A percentile compares a stretch with the other conserved stretches of the same genome.
These are phyloP conservation scores for Beris chalybata DNA, from an alignment of 2,888 invertebrate genomes.

Conservation along the genomic window DNA sequence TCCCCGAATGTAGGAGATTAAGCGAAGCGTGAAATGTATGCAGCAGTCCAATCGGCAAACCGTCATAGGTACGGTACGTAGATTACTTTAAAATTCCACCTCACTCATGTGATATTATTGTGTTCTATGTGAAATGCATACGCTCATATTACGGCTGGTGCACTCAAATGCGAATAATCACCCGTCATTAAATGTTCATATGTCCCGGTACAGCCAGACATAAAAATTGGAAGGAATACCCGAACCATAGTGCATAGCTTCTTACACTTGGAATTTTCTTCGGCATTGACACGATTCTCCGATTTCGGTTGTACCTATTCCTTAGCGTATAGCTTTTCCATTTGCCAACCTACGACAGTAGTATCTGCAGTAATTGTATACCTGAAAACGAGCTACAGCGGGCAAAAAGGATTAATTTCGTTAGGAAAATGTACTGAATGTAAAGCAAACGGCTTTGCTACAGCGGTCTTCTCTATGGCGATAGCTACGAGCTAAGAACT, in stretches of 20 bases:
- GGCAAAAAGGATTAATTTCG: slow-evolving; percentile 18
- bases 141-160: too few relatives aligned
- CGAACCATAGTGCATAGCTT: not conserved
- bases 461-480: not conserved
- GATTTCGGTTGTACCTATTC: slow-evolving; percentile 2
- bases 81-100: too few relatives aligned
- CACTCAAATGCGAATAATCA: too few relatives aligned
- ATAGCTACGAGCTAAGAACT: too few relatives aligned
- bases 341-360: not conserved
- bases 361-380: slow-evolving; percentile 12
- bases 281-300: slow-evolving; percentile 22
- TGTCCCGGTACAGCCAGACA: too few relatives aligned
- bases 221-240: too few relatives aligned
- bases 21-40: too few relatives aligned
- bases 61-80: too few relatives aligned
- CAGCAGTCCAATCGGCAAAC: too few relatives aligned
- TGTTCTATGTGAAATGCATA: too few relatives aligned
- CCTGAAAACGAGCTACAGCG: not conserved
- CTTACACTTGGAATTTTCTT: not conserved
- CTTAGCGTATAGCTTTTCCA: not conserved
- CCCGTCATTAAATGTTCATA: not conserved
- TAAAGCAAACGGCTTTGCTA: not conserved
- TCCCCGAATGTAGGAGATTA: too few relatives aligned
- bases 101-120: too few relatives aligned
- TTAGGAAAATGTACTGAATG: not conserved